Evolutionary conservation across 2,888 invertebrate species (phyloP).

Genomic region (Scaptomyza polygonia): DNA sequence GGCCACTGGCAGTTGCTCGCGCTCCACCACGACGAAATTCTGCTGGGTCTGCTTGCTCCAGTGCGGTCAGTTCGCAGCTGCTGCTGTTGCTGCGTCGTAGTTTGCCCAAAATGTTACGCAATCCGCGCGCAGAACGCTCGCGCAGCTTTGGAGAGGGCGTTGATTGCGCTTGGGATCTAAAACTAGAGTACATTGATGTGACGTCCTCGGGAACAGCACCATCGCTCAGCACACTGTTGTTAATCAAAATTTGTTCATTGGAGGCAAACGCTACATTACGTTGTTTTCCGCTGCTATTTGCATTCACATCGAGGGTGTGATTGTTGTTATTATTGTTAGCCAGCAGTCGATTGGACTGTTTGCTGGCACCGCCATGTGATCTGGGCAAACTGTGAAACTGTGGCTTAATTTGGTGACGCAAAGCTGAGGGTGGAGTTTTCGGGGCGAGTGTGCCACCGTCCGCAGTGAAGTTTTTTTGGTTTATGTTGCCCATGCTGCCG

Average conservation of each 20-base stretch:
- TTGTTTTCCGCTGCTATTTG: constrained; percentile 73
- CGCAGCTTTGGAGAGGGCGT: constrained; percentile 84
- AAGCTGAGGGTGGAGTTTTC: constrained; percentile 90
- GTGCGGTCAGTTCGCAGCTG: constrained; percentile 87
- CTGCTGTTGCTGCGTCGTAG: constrained; percentile 89
- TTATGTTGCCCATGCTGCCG: constrained; percentile 83
- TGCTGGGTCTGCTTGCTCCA: constrained; percentile 84
- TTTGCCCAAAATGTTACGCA: constrained; percentile 89
- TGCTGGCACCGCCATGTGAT: constrained; percentile 86
- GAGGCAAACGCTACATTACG: constrained; percentile 81
- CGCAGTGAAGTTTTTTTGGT: constrained; percentile 60
- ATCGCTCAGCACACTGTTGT: constrained; percentile 60
- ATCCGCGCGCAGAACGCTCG: constrained; percentile 85
- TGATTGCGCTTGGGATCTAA: constrained; percentile 84
- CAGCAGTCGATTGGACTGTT: constrained; percentile 70
- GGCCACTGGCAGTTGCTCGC: constrained; percentile 89
- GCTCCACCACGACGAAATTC: constrained; percentile 89
- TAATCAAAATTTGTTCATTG: constrained; percentile 80
- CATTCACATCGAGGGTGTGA: constrained; percentile 67
- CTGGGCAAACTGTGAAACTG: constrained; percentile 93
- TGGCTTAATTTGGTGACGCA: constrained; percentile 90
- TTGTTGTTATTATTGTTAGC: constrained; percentile 56
- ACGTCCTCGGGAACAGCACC: constrained; percentile 77
- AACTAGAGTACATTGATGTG: constrained; percentile 82
- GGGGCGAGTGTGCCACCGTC: constrained; percentile 46